Conservation (phyloP, 2,888 invertebrate species). For the Antitype chi region DNA sequence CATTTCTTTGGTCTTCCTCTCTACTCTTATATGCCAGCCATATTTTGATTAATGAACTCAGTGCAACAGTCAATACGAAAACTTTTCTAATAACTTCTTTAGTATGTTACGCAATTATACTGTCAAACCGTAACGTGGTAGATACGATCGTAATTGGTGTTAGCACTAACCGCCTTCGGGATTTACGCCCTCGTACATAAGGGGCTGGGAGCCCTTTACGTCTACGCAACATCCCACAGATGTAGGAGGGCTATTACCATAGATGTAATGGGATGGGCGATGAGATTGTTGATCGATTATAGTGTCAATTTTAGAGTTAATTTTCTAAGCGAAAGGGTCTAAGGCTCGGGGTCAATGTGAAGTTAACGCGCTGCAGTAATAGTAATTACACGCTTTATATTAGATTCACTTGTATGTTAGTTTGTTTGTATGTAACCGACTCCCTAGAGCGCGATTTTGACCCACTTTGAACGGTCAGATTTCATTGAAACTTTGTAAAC, state of each 20-base stretch:
- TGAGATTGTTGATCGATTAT: constrained; percentile 27
- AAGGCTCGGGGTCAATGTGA: not conserved
- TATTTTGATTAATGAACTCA: not conserved
- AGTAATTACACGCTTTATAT: too few species aligned
- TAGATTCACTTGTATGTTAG: too few species aligned
- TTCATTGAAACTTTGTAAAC: too few species aligned
- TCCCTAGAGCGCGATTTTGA: too few species aligned
- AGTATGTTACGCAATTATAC: not conserved
- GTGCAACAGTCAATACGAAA: not conserved
- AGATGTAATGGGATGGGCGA: not conserved
- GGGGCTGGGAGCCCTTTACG: constrained; percentile 24
- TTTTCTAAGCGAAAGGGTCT: not conserved
- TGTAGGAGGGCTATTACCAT: constrained; percentile 11
- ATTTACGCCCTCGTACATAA: constrained; percentile 43
- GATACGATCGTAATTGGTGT: constrained; percentile 45
- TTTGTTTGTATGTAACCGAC: too few species aligned
- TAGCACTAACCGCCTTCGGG: constrained; percentile 39
- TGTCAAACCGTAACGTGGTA: not conserved
- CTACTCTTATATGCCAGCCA: not conserved
- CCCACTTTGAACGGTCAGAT: too few species aligned
- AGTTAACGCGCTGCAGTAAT: not conserved
- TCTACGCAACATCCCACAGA: constrained; percentile 14
- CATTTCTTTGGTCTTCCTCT: not conserved
- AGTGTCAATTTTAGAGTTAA: not conserved
- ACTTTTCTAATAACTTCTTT: not conserved